phyloP scores from a whole-genome alignment of 1,140 invertebrate genomes.

The Drosophila trapezifrons region DNA sequence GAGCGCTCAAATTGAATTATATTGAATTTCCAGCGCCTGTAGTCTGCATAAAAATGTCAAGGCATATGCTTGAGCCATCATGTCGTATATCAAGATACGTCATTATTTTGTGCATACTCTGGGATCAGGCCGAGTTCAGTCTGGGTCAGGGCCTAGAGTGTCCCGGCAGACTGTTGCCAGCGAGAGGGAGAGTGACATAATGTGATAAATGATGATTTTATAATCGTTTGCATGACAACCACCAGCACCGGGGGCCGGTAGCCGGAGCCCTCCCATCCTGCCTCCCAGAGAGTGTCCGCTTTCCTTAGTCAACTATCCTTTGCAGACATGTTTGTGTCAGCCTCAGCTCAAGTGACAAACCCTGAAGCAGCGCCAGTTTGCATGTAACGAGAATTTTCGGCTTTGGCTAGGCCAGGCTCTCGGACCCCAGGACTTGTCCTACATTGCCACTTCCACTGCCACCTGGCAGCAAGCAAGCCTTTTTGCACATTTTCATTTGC shows the following conservation, averaged over 20 bases:
- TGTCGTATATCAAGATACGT: conserved; percentile 58
- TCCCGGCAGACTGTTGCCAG: conserved; percentile 61
- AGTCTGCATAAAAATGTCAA: conserved; percentile 42
- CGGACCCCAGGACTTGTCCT: conserved; percentile 14
- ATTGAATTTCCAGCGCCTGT: neutral
- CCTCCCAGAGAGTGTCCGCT: conserved; percentile 37
- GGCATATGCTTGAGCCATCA: conserved; percentile 23
- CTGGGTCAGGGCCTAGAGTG: conserved; percentile 42
- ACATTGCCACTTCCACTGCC: conserved; percentile 24
- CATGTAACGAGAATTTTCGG: conserved; percentile 48
- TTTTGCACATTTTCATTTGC: conserved; percentile 57
- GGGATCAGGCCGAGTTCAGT: conserved; percentile 31
- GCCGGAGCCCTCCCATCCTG: neutral
- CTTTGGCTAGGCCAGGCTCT: conserved; percentile 15
- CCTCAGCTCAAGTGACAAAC: conserved; percentile 55
- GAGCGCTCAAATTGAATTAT: conserved; percentile 30
- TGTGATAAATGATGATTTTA: conserved; percentile 82
- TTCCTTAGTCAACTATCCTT: conserved; percentile 50
- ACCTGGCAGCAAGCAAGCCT: conserved; percentile 43
- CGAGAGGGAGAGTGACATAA: conserved; percentile 59
- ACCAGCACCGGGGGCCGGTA: conserved; percentile 29
- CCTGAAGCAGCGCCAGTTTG: conserved; percentile 50
- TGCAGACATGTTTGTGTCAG: conserved; percentile 68
- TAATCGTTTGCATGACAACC: conserved; percentile 77
- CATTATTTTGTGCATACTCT: conserved; percentile 56